A percentile compares a stretch with the other conserved stretches of the same genome.
Evolutionary conservation across 2,113 vertebrate species (phyloP).

Genomic region (Rhinoptilus africanus): DNA sequence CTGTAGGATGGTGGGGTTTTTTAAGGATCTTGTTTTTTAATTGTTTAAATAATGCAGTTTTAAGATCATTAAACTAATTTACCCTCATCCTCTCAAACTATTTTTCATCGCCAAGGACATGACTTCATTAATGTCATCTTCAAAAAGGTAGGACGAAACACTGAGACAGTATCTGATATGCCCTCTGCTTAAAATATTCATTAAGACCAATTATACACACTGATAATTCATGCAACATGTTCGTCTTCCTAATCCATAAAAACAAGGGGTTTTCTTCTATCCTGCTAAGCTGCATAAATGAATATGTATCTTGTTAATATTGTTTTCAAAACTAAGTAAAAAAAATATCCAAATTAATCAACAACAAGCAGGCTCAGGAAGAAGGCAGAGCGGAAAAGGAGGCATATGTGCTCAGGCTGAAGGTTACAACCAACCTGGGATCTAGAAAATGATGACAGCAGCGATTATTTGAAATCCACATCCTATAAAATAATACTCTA

Average conservation of each 20-base stretch:
- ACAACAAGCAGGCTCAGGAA: neutral
- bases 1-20: neutral
- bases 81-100: neutral
- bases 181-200: conserved; percentile 22
- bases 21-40: neutral
- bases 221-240: conserved; percentile 11
- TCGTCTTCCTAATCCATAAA: neutral
- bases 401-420: neutral
- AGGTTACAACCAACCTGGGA: conserved; percentile 7
- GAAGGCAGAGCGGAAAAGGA: neutral
- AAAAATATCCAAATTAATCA: neutral
- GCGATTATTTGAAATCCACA: conserved; percentile 2
- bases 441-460: neutral
- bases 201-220: conserved; percentile 15
- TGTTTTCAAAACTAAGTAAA: neutral
- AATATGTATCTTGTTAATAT: neutral
- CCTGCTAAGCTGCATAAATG: neutral
- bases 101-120: neutral
- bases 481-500: neutral
- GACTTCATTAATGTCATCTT: neutral
- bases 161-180: neutral
- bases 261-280: neutral
- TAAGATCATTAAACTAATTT: conserved; percentile 42
- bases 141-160: conserved; percentile 6
- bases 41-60: neutral